Conservation (phyloP, 2,888 invertebrate species). For the Anticlea derivata region DNA sequence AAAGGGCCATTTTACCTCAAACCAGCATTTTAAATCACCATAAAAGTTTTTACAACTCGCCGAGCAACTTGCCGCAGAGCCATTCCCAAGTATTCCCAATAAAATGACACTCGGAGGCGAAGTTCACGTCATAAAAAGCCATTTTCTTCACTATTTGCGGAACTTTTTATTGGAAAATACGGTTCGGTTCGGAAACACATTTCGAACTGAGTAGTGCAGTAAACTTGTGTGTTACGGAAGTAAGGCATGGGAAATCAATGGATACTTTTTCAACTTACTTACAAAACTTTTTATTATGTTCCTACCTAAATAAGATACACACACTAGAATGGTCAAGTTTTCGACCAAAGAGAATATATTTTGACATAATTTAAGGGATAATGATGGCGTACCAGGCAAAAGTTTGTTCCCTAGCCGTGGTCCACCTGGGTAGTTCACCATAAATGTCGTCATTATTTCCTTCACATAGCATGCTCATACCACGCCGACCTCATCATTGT, state of each 20-base stretch:
- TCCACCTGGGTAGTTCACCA: too few relatives aligned
- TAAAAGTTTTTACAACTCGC: slow-evolving; percentile 35
- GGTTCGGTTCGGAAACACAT: slow-evolving; percentile 41
- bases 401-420: too few relatives aligned
- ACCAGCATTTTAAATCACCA: slow-evolving; percentile 35
- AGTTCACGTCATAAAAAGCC: slow-evolving; percentile 55
- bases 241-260: slow-evolving; percentile 14
- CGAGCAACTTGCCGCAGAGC: slow-evolving; percentile 35
- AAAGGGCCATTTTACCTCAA: slow-evolving; percentile 6
- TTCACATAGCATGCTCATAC: too few relatives aligned
- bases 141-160: slow-evolving; percentile 50
- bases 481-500: too few relatives aligned
- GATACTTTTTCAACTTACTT: too few relatives aligned
- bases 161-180: slow-evolving; percentile 48
- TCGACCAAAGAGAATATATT: too few relatives aligned
- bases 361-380: too few relatives aligned
- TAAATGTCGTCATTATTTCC: too few relatives aligned
- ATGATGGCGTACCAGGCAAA: too few relatives aligned
- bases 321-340: too few relatives aligned
- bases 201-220: slow-evolving; percentile 28
- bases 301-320: too few relatives aligned
- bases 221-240: slow-evolving; percentile 22
- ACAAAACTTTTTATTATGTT: not conserved
- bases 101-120: slow-evolving; percentile 55
- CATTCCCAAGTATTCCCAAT: slow-evolving; percentile 51